Conservation (phyloP, 2,888 invertebrate genomes). For the Phortica okadai region DNA sequence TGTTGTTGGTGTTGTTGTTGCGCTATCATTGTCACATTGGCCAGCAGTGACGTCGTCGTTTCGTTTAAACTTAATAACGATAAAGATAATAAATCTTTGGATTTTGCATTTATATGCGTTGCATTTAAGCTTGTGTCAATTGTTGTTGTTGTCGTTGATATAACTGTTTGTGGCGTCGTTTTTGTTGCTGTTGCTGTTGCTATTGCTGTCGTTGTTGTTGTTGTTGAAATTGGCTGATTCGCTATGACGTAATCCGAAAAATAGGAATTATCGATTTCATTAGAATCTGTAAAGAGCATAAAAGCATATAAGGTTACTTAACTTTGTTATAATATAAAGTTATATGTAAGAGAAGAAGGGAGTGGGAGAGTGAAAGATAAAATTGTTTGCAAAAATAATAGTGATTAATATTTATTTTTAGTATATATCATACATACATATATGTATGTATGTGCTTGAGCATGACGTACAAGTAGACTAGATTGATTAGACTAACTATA, state of each 20-base stretch:
- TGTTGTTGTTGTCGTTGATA: slow-evolving; percentile 28
- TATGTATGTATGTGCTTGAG: background rate
- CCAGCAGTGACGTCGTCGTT: slow-evolving; percentile 45
- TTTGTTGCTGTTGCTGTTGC: slow-evolving; percentile 37
- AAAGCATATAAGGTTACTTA: slow-evolving; percentile 7
- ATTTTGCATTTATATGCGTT: slow-evolving; percentile 52
- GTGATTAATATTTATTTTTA: no score
- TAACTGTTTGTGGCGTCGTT: slow-evolving; percentile 22
- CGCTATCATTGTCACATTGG: slow-evolving; percentile 8
- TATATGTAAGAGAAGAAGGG: background rate
- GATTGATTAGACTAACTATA: slow-evolving; percentile 55
- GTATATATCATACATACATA: no score
- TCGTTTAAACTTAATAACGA: slow-evolving; percentile 64
- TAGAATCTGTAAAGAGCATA: slow-evolving; percentile 58
- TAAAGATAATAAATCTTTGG: slow-evolving; percentile 65
- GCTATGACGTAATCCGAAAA: slow-evolving; percentile 51
- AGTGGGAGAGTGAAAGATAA: no score
- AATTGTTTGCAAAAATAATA: no score
- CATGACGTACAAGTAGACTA: slow-evolving; percentile 24
- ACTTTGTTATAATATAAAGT: background rate
- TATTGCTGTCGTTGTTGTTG: background rate
- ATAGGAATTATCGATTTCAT: slow-evolving; percentile 72
- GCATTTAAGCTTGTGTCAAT: slow-evolving; percentile 35
- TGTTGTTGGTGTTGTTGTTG: slow-evolving; percentile 32
- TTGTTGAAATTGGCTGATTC: slow-evolving; percentile 45